phyloP scores from a whole-genome alignment of 2,888 invertebrate species.

The Heteromyza rotundicornis region DNA sequence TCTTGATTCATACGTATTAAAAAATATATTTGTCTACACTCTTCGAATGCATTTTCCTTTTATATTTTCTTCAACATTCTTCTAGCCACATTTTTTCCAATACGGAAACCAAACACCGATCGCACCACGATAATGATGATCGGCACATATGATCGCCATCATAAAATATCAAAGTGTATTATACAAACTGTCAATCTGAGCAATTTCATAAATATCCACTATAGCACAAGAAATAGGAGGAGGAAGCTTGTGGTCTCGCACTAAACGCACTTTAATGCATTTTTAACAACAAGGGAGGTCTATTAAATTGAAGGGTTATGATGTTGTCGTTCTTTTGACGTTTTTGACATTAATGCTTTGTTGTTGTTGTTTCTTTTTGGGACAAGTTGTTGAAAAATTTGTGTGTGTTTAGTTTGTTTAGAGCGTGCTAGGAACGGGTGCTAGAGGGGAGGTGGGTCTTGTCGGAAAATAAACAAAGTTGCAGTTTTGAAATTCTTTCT shows the following conservation, averaged over 20 bases:
- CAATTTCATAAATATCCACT: not conserved
- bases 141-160: slow-evolving; percentile 10
- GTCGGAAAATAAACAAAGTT: not conserved
- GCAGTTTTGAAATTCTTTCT: not conserved
- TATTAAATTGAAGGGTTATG: slow-evolving; percentile 30
- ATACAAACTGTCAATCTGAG: slow-evolving; percentile 1
- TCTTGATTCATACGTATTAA: too few relatives aligned
- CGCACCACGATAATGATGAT: too few relatives aligned
- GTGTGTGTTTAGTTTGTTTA: not conserved
- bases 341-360: slow-evolving; percentile 48
- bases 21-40: too few relatives aligned
- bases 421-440: too few relatives aligned
- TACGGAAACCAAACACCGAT: too few relatives aligned
- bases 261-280: slow-evolving; percentile 41
- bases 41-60: too few relatives aligned
- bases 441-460: not conserved
- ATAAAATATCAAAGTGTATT: slow-evolving; percentile 1
- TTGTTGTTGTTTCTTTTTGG: slow-evolving; percentile 45
- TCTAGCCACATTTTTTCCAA: too few relatives aligned
- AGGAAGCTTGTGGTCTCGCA: too few relatives aligned
- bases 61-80: not conserved
- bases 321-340: slow-evolving; percentile 35
- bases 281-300: slow-evolving; percentile 44
- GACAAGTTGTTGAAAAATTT: slow-evolving; percentile 20
- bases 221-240: too few relatives aligned